Evolutionary conservation across 2,113 vertebrate species (phyloP).

Genomic region (Fulica atra): DNA sequence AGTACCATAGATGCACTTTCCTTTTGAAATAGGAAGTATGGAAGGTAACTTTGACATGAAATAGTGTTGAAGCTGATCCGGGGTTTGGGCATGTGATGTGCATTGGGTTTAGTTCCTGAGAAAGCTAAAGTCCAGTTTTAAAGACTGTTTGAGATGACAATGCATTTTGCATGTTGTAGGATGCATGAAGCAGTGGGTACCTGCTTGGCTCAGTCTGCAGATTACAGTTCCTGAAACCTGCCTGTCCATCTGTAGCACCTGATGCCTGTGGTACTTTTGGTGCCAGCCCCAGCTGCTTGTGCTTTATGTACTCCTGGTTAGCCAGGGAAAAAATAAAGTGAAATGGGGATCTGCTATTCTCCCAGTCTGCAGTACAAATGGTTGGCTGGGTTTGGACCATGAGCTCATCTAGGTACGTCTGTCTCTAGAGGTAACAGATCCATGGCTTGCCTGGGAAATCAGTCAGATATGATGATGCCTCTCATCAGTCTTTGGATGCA

Average conservation of each 20-base stretch:
- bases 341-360: neutral
- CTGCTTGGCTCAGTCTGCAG: neutral
- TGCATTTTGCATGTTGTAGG: neutral
- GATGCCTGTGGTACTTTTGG: neutral
- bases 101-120: neutral
- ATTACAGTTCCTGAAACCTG: too few species aligned
- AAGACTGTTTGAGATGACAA: neutral
- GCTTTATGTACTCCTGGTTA: neutral
- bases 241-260: neutral
- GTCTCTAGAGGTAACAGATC: neutral
- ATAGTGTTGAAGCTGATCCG: neutral
- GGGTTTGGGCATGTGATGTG: neutral
- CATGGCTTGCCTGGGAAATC: neutral
- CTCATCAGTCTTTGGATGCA: neutral
- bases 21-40: too few species aligned
- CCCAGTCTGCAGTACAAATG: neutral
- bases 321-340: neutral
- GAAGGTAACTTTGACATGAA: neutral
- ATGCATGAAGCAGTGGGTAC: neutral
- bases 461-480: rapidly evolving
- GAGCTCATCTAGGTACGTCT: neutral
- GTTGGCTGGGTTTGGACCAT: neutral
- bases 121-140: neutral
- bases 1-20: too few species aligned
- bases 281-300: neutral